phyloP scores from a whole-genome alignment of 2,113 vertebrate genomes.

The Tragelaphus strepsiceros region DNA sequence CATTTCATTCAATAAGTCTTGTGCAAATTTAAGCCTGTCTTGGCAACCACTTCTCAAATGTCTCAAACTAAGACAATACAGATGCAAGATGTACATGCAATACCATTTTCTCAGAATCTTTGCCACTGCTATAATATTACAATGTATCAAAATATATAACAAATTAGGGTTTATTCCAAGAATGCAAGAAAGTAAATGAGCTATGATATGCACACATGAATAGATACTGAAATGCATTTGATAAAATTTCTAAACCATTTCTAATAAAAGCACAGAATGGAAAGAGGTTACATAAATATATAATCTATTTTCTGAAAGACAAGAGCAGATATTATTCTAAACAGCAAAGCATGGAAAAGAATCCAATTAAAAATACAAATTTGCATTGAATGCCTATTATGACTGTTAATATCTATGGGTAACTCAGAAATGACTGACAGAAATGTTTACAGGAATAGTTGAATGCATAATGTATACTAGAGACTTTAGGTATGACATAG shows the following conservation, averaged over 20 bases:
- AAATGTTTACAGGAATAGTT: background rate
- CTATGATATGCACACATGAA: background rate
- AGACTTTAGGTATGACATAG: background rate
- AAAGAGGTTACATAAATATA: background rate
- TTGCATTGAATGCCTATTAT: background rate
- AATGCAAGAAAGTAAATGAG: background rate
- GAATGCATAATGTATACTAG: background rate
- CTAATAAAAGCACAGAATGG: background rate
- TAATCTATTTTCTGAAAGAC: background rate
- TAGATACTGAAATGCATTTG: background rate
- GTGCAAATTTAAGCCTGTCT: background rate
- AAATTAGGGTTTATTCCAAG: background rate
- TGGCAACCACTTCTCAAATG: background rate
- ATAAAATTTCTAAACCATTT: background rate
- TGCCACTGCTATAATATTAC: background rate
- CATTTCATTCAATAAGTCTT: background rate
- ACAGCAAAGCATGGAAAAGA: background rate
- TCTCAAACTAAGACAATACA: background rate
- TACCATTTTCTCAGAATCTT: background rate
- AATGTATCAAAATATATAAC: background rate
- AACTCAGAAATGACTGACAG: background rate
- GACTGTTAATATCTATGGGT: background rate
- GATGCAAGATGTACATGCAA: background rate
- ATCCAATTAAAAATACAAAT: background rate
- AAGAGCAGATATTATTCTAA: background rate